Evolutionary conservation across 2,797 vertebrate genomes (phyloP).

Genomic region (Muscicapa striata): DNA sequence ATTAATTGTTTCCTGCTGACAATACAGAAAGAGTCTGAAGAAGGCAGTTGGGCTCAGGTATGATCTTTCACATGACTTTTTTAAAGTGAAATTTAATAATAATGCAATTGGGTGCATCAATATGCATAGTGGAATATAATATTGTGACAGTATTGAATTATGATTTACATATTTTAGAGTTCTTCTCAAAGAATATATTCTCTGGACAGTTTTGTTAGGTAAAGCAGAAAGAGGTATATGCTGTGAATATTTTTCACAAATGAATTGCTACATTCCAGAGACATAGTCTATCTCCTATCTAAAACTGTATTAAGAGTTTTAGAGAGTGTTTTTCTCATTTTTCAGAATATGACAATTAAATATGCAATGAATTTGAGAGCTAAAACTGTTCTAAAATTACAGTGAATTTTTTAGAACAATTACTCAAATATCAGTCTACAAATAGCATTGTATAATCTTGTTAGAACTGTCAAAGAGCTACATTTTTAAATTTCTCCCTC

Average conservation of each 20-base stretch:
- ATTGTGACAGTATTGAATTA: neutral
- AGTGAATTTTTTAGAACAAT: neutral
- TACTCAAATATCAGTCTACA: neutral
- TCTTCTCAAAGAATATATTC: neutral
- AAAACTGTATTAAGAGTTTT: neutral
- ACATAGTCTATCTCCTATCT: neutral
- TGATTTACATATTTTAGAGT: neutral
- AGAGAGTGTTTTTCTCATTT: neutral
- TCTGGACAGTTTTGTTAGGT: neutral
- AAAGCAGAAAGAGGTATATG: neutral
- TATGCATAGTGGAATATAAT: neutral
- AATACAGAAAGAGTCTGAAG: slow-evolving; percentile 92
- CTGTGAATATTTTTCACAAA: neutral
- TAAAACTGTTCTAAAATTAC: neutral
- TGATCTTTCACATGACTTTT: slow-evolving; percentile 25
- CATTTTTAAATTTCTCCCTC: neutral
- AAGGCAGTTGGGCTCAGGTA: slow-evolving; percentile 99
- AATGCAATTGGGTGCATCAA: neutral
- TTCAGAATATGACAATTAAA: neutral
- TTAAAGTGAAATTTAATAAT: neutral
- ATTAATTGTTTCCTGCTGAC: slow-evolving; percentile 63
- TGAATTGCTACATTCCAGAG: neutral
- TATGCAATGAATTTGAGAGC: neutral
- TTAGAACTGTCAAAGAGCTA: neutral
- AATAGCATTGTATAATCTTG: neutral